These are phyloP conservation scores for Halcyon malimbica DNA, from an alignment of 2,113 vertebrate species.

Conservation along the genomic window DNA sequence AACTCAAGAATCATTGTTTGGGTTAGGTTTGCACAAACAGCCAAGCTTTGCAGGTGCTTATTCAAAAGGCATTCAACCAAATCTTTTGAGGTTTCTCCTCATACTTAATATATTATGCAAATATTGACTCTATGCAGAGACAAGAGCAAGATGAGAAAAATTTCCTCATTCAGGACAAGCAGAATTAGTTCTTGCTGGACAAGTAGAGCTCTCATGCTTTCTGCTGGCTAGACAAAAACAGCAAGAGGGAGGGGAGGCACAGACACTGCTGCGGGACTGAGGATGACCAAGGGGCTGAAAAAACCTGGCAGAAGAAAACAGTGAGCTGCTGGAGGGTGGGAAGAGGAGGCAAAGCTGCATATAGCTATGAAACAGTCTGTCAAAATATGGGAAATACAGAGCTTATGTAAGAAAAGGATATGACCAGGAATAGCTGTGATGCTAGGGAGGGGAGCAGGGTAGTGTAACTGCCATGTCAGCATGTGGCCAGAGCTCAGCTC, in stretches of 20 bases:
- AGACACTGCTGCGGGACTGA: not conserved
- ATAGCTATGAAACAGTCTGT: not conserved
- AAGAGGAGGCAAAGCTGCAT: not conserved
- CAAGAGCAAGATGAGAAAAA: not conserved
- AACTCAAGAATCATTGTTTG: conserved; percentile 61
- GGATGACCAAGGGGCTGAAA: not conserved
- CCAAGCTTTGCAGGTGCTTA: conserved; percentile 45
- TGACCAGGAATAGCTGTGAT: not conserved
- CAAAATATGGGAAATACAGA: not conserved
- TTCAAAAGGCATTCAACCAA: conserved; percentile 48
- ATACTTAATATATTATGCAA: conserved; percentile 35
- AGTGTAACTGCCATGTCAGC: fast-evolving
- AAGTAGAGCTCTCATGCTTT: not conserved
- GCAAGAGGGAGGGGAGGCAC: not conserved
- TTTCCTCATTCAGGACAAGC: not conserved
- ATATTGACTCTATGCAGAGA: conserved; percentile 6
- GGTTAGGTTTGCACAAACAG: conserved; percentile 52
- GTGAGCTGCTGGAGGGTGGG: not conserved
- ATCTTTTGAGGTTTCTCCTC: conserved; percentile 38
- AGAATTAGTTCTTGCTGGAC: not conserved
- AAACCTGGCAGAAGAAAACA: not conserved
- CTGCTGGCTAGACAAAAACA: not conserved
- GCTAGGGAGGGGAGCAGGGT: not conserved
- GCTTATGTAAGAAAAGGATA: not conserved
- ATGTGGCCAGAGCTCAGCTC: not conserved